Evolutionary conservation across 2,113 vertebrate species (phyloP), one percentile per base, ranked within the genome.

Genomic region (Orientallactaga bullata): DNA sequence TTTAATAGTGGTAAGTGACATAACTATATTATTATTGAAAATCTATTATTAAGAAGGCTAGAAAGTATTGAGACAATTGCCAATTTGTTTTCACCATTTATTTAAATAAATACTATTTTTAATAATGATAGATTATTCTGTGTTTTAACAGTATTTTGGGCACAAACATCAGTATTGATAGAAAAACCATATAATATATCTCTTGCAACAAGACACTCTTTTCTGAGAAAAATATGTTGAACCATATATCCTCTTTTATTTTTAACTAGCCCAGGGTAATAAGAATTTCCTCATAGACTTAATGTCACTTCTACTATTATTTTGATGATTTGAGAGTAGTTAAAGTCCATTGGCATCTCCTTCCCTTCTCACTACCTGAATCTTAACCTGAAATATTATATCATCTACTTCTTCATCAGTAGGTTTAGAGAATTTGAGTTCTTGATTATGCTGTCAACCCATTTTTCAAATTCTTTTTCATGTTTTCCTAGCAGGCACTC

Each of bases 31-130:
- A 78, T 77, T 39, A 32, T 82, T 1, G 32, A 92, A 87, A 78
- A 51, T 37, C 3, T 72, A 7, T 15, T 72, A 13, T 88, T 5
- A 81, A 69, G 7, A 9, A 95, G n/a, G 3, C 4, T 85, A 78
- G n/a, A 63, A 12, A 23, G 60, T 10, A 32, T 60, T 26, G 11
- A 71, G 6, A 18, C 0, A 90, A 42, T 7, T 61, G 10, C 0
- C 0, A 6, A 37, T 90, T 92, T 80, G 26, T 63, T 93, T 81
- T 86, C 12, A 11, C 24, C 9, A 61, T 80, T 92, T 5, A 2
- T 91, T 85, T 92, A 32, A 77, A 23, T 55, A 92, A 84, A 65
- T 2, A 1, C 28, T 7, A 16, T 61, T 95, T 85, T 83, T 72
- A 60, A 32, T n/a, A 92, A 77, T 63, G 3, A 60, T 63, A 80